Conservation (phyloP, 2,797 vertebrate species). For the Phataginus tetradactyla region DNA sequence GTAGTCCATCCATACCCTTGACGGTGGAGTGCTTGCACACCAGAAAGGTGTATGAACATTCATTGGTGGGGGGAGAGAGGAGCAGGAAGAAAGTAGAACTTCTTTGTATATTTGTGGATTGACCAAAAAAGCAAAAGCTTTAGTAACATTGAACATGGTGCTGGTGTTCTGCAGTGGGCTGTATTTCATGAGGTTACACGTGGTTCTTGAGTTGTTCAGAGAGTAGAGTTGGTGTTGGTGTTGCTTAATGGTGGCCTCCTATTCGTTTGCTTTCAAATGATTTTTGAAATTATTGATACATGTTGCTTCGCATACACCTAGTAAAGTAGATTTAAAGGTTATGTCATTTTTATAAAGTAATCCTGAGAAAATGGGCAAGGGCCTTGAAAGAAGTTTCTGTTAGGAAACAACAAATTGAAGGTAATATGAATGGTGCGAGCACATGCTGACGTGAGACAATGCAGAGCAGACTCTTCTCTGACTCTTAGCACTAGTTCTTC, state of each 20-base stretch:
- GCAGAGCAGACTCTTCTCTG: background rate
- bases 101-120: background rate
- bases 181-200: background rate
- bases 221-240: background rate
- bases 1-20: background rate
- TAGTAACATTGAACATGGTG: background rate
- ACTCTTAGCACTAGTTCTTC: background rate
- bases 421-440: fast-evolving
- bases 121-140: background rate
- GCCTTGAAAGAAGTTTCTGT: background rate
- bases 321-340: background rate
- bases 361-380: background rate
- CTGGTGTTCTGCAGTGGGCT: background rate
- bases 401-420: background rate
- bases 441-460: background rate
- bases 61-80: background rate
- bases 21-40: background rate
- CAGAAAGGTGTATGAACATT: background rate
- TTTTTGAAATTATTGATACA: background rate
- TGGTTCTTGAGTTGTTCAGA: background rate
- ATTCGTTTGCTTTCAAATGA: background rate
- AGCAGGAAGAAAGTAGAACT: background rate
- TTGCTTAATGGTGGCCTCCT: background rate
- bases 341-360: background rate
- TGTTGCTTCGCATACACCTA: background rate